These are phyloP conservation scores for Drosophila sp. DNA, from an alignment of 1,140 invertebrate genomes.

Conservation along the genomic window DNA sequence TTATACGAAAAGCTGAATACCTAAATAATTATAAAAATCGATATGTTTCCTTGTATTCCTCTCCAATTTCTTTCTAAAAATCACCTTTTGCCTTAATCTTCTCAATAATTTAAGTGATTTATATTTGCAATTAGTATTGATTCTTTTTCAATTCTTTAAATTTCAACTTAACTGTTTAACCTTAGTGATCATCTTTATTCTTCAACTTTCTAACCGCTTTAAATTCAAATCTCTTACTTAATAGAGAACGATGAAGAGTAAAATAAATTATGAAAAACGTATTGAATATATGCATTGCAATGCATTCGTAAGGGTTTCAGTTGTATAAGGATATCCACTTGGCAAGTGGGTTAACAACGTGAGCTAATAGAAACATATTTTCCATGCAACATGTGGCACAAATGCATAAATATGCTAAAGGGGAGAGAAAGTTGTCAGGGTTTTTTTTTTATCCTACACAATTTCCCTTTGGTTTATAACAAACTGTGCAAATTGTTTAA, in stretches of 20 bases:
- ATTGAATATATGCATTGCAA: slow-evolving; percentile 2
- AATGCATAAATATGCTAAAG: slow-evolving; percentile 17
- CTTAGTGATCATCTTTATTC: not conserved
- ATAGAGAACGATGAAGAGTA: not conserved
- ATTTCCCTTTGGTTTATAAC: slow-evolving; percentile 38
- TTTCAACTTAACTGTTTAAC: not conserved
- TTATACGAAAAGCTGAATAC: too few species aligned
- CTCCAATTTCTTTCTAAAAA: too few species aligned
- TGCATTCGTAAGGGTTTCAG: not conserved
- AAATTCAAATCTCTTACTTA: not conserved
- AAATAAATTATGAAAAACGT: slow-evolving; percentile 1
- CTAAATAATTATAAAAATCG: too few species aligned
- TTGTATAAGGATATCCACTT: slow-evolving; percentile 1
- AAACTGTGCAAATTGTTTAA: slow-evolving; percentile 63
- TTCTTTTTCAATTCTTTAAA: too few species aligned
- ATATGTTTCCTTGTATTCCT: too few species aligned
- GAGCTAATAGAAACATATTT: slow-evolving; percentile 21
- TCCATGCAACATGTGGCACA: slow-evolving; percentile 33
- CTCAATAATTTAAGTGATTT: too few species aligned
- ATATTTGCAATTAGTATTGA: too few species aligned
- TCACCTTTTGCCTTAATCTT: too few species aligned
- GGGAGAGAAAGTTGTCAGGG: too few species aligned
- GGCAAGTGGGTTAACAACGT: slow-evolving; percentile 20
- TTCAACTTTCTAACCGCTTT: not conserved
- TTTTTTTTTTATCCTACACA: not conserved